Percentiles rank a stretch among this genome's conserved stretches.
Conservation (phyloP, 2,888 invertebrate genomes). For the Chrysopilus asiliformis region DNA sequence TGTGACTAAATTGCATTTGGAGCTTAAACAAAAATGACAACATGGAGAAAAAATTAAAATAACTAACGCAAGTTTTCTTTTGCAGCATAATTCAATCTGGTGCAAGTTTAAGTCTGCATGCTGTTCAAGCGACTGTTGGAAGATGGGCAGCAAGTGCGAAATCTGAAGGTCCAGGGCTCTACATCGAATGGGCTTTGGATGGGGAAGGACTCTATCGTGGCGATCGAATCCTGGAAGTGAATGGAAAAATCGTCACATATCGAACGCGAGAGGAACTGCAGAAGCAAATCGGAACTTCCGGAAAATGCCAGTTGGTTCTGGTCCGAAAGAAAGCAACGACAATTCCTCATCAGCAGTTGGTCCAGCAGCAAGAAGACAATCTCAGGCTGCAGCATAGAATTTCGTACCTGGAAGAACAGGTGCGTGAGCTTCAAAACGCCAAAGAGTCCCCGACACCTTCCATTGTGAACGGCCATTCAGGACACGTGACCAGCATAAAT, state of each 20-base stretch:
- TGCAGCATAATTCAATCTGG: slow-evolving; percentile 35
- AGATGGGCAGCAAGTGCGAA: slow-evolving; percentile 58
- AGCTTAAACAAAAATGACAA: background rate
- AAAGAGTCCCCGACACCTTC: slow-evolving; percentile 20
- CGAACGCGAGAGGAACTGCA: slow-evolving; percentile 58
- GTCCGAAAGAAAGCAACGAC: slow-evolving; percentile 28
- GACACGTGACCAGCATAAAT: slow-evolving; percentile 56
- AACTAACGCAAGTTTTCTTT: background rate
- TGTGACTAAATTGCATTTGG: no score
- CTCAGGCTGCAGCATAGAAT: slow-evolving; percentile 75
- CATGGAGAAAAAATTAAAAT: background rate
- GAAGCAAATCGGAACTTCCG: slow-evolving; percentile 42
- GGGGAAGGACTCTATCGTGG: slow-evolving; percentile 60
- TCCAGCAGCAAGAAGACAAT: slow-evolving; percentile 54
- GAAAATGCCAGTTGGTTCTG: slow-evolving; percentile 34
- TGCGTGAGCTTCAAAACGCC: slow-evolving; percentile 43
- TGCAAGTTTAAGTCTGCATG: slow-evolving; percentile 42
- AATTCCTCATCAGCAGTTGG: slow-evolving; percentile 30
- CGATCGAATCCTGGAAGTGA: slow-evolving; percentile 65
- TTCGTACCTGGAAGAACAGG: slow-evolving; percentile 81
- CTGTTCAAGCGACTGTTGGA: slow-evolving; percentile 54
- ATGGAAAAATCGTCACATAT: slow-evolving; percentile 59
- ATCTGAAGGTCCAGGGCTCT: slow-evolving; percentile 50
- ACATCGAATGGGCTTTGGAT: slow-evolving; percentile 72
- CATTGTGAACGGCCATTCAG: slow-evolving; percentile 6